Conservation (phyloP, 2,888 invertebrate species). For the Harpagoxenus sublaevis region DNA sequence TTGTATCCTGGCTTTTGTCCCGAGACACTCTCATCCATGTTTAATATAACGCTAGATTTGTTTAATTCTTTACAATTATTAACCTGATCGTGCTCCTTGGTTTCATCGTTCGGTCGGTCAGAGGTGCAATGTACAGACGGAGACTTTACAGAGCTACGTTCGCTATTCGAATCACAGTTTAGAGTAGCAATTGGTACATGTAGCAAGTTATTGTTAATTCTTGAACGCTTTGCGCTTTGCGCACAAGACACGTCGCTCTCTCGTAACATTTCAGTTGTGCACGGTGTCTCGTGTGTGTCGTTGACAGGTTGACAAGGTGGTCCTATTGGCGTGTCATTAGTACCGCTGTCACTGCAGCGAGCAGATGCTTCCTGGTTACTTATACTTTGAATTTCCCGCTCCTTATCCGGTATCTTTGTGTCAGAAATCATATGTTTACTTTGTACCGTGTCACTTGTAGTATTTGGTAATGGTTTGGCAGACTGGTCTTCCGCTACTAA, state of each 20-base stretch:
- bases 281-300: not conserved
- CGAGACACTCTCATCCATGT: conserved; percentile 1
- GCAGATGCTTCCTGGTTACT: conserved; percentile 2
- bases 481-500: conserved; percentile 75
- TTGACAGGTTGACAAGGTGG: no score
- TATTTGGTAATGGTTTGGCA: not conserved
- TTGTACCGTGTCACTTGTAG: not conserved
- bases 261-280: not conserved
- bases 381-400: not conserved
- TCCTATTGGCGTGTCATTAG: not conserved
- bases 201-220: conserved; percentile 27
- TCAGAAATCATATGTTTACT: conserved; percentile 9
- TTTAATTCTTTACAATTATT: conserved; percentile 11
- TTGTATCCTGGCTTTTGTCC: conserved; percentile 41
- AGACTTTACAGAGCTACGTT: conserved; percentile 33
- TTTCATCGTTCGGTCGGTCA: not conserved
- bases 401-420: not conserved
- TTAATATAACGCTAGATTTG: not conserved
- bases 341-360: not conserved
- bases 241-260: not conserved
- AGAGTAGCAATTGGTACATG: not conserved
- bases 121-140: conserved; percentile 28
- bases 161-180: conserved; percentile 51
- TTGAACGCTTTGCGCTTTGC: conserved; percentile 24
- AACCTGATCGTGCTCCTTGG: conserved; percentile 27